Evolutionary conservation across 2,113 vertebrate genomes (phyloP).

Genomic region (Crotalus helleri): DNA sequence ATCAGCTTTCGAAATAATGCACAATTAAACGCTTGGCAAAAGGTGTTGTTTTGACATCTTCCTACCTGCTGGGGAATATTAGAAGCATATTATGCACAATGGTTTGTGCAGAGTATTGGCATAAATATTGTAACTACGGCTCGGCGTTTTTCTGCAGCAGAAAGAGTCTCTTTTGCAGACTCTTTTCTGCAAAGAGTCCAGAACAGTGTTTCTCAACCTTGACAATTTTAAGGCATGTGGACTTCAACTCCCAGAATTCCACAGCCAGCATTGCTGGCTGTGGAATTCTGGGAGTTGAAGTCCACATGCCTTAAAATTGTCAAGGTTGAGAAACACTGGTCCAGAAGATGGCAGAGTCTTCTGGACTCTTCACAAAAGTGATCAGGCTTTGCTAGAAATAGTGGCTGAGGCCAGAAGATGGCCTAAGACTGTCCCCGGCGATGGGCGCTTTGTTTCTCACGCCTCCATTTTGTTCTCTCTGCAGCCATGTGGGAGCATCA

Average conservation of each 20-base stretch:
- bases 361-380: neutral
- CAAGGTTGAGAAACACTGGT: too few species aligned
- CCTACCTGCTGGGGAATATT: neutral
- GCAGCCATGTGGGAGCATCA: constrained; percentile 85
- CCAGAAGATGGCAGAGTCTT: neutral
- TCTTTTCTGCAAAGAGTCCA: neutral
- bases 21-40: neutral
- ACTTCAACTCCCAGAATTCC: too few species aligned
- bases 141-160: neutral
- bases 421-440: rapidly evolving
- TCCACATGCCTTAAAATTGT: too few species aligned
- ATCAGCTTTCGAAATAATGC: neutral
- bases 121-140: neutral
- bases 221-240: too few species aligned
- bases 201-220: neutral
- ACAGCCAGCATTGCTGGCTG: too few species aligned
- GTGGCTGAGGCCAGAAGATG: neutral
- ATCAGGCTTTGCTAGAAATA: neutral
- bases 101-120: neutral
- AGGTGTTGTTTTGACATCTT: neutral
- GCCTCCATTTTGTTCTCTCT: neutral
- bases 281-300: too few species aligned
- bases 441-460: rapidly evolving
- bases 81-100: neutral
- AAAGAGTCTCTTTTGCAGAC: neutral